Evolutionary conservation across 2,113 vertebrate species (phyloP).

Genomic region (Pristiophorus japonicus): DNA sequence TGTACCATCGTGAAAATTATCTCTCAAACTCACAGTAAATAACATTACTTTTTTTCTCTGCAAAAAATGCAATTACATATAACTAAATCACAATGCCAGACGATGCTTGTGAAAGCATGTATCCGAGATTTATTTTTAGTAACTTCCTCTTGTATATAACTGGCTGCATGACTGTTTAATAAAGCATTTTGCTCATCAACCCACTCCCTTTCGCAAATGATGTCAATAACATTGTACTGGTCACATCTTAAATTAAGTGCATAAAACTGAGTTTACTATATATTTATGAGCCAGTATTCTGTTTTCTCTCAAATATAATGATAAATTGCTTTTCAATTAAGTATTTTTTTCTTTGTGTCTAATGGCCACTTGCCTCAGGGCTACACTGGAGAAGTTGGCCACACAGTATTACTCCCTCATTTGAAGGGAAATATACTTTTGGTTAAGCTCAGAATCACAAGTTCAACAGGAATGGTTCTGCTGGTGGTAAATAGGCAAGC

Average conservation of each 20-base stretch:
- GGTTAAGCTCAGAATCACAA: not conserved
- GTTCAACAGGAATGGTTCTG: not conserved
- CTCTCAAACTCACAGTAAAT: not conserved
- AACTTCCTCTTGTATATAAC: not conserved
- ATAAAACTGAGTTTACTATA: not conserved
- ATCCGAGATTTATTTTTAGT: not conserved
- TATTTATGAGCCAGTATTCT: not conserved
- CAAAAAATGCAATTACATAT: not conserved
- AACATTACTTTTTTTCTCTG: not conserved
- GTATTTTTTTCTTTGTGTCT: not conserved
- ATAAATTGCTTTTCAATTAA: constrained; percentile 25
- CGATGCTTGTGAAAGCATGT: not conserved
- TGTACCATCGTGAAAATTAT: not conserved
- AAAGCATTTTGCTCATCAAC: not conserved
- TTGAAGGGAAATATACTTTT: not conserved
- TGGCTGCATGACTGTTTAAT: not conserved
- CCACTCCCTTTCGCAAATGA: not conserved
- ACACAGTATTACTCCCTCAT: no score
- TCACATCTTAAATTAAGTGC: not conserved
- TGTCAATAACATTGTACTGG: not conserved
- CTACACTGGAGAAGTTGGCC: no score
- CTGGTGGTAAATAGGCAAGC: not conserved
- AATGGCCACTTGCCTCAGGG: not conserved
- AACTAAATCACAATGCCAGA: not conserved
- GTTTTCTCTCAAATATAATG: no score